These are phyloP conservation scores for Pseudomyrmex gracilis DNA, from an alignment of 1,140 invertebrate species.

Conservation along the genomic window DNA sequence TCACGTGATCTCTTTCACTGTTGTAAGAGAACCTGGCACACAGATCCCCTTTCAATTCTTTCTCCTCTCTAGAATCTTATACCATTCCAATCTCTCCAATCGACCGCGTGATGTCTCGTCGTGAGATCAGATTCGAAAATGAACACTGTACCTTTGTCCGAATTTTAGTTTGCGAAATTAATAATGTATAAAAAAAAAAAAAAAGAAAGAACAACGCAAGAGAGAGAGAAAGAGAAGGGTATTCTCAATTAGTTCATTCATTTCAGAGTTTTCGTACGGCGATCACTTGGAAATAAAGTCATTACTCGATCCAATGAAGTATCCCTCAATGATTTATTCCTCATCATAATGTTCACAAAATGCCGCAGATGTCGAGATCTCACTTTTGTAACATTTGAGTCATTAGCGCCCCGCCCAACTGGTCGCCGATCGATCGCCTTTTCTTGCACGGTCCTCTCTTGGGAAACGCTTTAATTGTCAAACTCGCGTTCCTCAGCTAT, in stretches of 20 bases:
- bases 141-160: background rate
- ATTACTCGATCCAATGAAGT: no score
- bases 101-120: slow-evolving; percentile 26
- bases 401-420: slow-evolving; percentile 31
- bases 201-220: no score
- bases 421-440: slow-evolving; percentile 56
- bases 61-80: slow-evolving; percentile 7
- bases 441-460: slow-evolving; percentile 55
- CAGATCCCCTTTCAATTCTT: background rate
- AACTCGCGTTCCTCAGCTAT: background rate
- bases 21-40: slow-evolving; percentile 38
- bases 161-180: background rate
- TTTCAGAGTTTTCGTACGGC: background rate
- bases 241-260: background rate
- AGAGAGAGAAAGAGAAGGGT: background rate
- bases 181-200: background rate
- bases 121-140: slow-evolving; percentile 1
- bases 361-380: background rate
- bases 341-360: background rate
- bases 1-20: slow-evolving; percentile 72
- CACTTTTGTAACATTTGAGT: background rate
- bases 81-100: slow-evolving; percentile 16
- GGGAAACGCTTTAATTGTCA: slow-evolving; percentile 44
- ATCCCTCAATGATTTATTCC: background rate
- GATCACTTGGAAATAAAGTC: background rate